Percentiles rank a stretch among this genome's conserved stretches.
phyloP scores from a whole-genome alignment of 1,140 invertebrate genomes.

The Dinoponera quadriceps region DNA sequence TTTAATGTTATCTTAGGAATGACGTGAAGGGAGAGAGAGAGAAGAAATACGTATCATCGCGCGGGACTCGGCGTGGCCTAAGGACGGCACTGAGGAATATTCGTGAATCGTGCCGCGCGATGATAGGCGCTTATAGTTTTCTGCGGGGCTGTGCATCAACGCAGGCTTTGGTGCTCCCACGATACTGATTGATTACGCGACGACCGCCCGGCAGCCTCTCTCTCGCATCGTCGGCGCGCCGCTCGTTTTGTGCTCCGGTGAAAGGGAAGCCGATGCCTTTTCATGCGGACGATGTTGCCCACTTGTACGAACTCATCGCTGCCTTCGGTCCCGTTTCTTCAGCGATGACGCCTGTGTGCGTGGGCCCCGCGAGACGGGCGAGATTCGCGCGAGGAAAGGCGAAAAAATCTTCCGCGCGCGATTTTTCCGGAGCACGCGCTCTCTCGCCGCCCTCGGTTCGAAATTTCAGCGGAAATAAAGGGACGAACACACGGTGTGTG shows the following conservation, averaged over 20 bases:
- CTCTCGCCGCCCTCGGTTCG: too few species aligned
- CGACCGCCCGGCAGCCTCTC: constrained; percentile 68
- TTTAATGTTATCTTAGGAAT: too few species aligned
- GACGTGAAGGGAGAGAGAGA: too few species aligned
- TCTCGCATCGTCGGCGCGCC: constrained; percentile 62
- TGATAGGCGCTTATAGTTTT: constrained; percentile 65
- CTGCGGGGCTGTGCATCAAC: constrained; percentile 60
- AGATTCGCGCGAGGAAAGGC: background rate
- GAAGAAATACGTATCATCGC: constrained; percentile 34
- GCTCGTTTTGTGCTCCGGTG: constrained; percentile 68
- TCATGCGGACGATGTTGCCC: constrained; percentile 70
- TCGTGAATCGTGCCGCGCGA: constrained; percentile 42
- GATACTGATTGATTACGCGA: constrained; percentile 81
- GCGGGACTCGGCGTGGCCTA: background rate
- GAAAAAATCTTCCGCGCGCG: too few species aligned
- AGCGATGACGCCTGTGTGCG: constrained; percentile 6
- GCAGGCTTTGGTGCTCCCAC: constrained; percentile 73
- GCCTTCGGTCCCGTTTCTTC: constrained; percentile 42
- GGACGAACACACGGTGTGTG: background rate
- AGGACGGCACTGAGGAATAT: constrained; percentile 34
- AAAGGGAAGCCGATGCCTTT: constrained; percentile 79
- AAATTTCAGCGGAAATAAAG: too few species aligned
- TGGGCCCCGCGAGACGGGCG: background rate
- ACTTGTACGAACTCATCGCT: constrained; percentile 62
- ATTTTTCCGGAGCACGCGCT: too few species aligned